Conservation (phyloP, 2,888 invertebrate genomes). For the Drosophila nigricruria region DNA sequence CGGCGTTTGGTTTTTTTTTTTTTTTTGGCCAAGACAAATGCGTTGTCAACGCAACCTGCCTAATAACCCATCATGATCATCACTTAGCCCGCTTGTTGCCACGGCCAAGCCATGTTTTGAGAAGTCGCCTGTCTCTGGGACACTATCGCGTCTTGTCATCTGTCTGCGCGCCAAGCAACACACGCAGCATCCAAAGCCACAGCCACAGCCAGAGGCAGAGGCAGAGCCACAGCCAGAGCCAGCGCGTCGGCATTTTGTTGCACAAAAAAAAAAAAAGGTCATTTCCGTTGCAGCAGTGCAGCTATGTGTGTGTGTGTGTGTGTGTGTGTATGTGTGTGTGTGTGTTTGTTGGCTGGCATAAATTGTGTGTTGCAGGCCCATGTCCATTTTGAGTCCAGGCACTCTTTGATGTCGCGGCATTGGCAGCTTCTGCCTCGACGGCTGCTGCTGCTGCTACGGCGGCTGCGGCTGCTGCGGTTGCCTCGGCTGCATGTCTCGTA, state of each 20-base stretch:
- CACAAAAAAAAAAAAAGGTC: slow-evolving; percentile 64
- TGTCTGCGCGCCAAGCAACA: slow-evolving; percentile 74
- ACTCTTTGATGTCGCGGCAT: slow-evolving; percentile 79
- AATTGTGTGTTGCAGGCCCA: slow-evolving; percentile 78
- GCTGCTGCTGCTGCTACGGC: slow-evolving; percentile 22
- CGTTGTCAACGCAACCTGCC: slow-evolving; percentile 80
- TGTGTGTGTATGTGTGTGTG: slow-evolving; percentile 20
- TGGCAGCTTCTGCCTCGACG: slow-evolving; percentile 55
- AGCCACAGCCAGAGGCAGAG: slow-evolving; percentile 7
- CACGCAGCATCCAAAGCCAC: slow-evolving; percentile 30
- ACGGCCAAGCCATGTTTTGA: slow-evolving; percentile 6
- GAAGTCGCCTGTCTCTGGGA: slow-evolving; percentile 50
- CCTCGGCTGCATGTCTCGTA: slow-evolving; percentile 68
- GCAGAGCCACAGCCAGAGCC: slow-evolving; percentile 12
- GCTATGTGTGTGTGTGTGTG: slow-evolving; percentile 17
- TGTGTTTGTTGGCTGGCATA: slow-evolving; percentile 64
- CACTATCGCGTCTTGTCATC: slow-evolving; percentile 78
- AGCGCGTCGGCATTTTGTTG: slow-evolving; percentile 71
- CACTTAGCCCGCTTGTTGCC: slow-evolving; percentile 62
- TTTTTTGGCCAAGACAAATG: slow-evolving; percentile 70
- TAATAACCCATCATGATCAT: slow-evolving; percentile 82
- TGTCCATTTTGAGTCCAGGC: slow-evolving; percentile 80
- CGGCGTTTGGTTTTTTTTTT: slow-evolving; percentile 52
- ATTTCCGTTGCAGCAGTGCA: slow-evolving; percentile 69
- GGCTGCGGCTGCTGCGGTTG: not conserved